Conservation (phyloP, 2,797 vertebrate genomes). For the Ibycter americanus region DNA sequence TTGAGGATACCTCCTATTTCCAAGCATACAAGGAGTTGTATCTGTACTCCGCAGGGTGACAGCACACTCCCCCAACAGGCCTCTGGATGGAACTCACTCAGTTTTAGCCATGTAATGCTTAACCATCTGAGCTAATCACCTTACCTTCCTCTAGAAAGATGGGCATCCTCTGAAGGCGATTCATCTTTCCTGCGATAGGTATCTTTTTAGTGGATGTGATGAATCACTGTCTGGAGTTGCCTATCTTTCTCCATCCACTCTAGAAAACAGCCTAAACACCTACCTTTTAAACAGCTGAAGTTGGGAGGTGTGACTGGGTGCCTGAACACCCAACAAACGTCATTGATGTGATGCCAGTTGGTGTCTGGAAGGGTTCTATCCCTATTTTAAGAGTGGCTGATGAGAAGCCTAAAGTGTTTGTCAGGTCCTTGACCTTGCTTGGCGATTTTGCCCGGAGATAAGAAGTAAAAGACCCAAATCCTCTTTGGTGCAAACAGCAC, state of each 20-base stretch:
- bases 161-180: conserved; percentile 23
- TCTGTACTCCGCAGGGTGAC: neutral
- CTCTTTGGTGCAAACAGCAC: neutral
- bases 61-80: neutral
- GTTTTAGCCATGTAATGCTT: neutral
- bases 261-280: conserved; percentile 26
- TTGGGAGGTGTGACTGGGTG: neutral
- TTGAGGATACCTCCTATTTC: neutral
- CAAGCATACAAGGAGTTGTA: neutral
- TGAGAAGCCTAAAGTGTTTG: neutral
- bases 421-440: neutral
- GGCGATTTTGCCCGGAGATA: neutral
- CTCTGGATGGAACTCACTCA: neutral
- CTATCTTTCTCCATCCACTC: conserved; percentile 37
- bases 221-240: conserved; percentile 65
- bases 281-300: neutral
- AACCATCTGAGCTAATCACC: neutral
- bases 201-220: conserved; percentile 51
- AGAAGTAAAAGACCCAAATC: neutral
- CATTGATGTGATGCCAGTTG: conserved; percentile 9
- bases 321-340: neutral
- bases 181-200: conserved; percentile 59
- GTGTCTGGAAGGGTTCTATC: conserved; percentile 18
- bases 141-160: conserved; percentile 29
- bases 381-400: neutral